Base-by-base conservation (phyloP, 2,113 vertebrate species). In the Oncorhynchus keta region DNA sequence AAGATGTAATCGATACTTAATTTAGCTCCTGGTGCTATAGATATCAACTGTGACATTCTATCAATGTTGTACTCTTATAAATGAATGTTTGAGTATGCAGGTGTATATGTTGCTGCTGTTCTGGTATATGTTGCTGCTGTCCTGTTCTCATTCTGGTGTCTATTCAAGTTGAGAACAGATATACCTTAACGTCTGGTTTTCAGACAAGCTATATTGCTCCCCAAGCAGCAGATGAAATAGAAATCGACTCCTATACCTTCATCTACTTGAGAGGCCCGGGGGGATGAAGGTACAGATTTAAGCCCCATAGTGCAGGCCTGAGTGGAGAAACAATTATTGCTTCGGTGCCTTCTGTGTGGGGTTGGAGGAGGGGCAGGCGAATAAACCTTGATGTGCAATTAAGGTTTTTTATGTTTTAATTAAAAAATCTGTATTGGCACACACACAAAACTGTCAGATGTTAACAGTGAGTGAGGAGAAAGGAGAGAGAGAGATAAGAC, bases 1-100 rank as follows among this genome's bases (percentile, higher is more conserved):
- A 83, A 83, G 77, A 61, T 79, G 84, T 81, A 89, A 89, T 92
- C 91, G 24, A 92, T 92, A 90, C 78, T 86, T 90, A 85, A 92
- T 92, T 92, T 91, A 80, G 73, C 83, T 89, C 79, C 80, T 81
- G 84, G 78, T 81, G 83, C 80, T 12, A 48, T 77, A 79, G 81
- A 78, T 84, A 62, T 78, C 67, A 77, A 78, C 79, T n/a, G 22
- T 89, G 90, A 89, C 87, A 86, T 89, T 89, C 73, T 81, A 81
- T 89, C 86, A 89, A 84, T 87, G 79, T 79, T 85, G 72, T 83
- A 79, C 83, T 81, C 75, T 83, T 83, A 39, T 69, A 81, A 61
- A 87, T 80, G 76, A 77, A 78, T 65, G 68, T 18, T 65, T 72
- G 62, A 69, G 77, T 74, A 79, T 76, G 68, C 77, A 77, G 79